Base-by-base conservation (phyloP, 2,888 invertebrate species). In the Argyresthia albistria region DNA sequence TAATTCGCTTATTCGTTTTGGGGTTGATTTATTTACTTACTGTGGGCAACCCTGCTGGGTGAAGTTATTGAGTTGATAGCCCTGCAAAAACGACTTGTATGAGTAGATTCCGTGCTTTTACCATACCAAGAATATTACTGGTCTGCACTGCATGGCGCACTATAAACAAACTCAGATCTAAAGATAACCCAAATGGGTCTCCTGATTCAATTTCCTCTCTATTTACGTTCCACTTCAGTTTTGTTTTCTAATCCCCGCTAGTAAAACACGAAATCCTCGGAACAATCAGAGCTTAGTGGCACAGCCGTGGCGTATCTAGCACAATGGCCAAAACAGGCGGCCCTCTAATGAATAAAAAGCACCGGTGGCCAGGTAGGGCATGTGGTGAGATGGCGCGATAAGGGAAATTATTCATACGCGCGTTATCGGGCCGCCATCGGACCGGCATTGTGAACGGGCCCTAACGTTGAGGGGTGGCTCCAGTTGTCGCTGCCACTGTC, bases 301-400 rank as follows among this genome's bases (percentile, higher is more conserved):
- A 73, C 70, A 79, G 73, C 76, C 74, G 70, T 69, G 69, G 67
- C 73, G 70, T 82, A 80, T 78, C 79, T 80, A 72, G 78, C 67
- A 82, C 80, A 82, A 82, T 76, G 73, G 76, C 72, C 76, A 72
- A 82, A 82, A 77, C 75, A 78, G 74, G 71, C 80, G 76, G 76
- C 74, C 76, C 76, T 74, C 69, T 81, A 78, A 81, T 82, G 78
- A 83, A 82, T 81, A 83, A 82, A 81, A 82, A 80, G 73, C 25
- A 25, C 70, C 67, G 67, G 73, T 76, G 71, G 70, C 65, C 83
- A 86, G 86, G 86, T 87, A 83, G 86, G 82, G 81, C 82, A 84
- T 87, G 84, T 83, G 86, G 87, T 79, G 78, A 84, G 86, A 87
- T 87, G 76, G 78, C 60, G 77, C 82, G 87, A 87, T 87, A 86